These are phyloP conservation scores for Chydorus sphaericus DNA, from an alignment of 2,888 invertebrate genomes.

Conservation along the genomic window DNA sequence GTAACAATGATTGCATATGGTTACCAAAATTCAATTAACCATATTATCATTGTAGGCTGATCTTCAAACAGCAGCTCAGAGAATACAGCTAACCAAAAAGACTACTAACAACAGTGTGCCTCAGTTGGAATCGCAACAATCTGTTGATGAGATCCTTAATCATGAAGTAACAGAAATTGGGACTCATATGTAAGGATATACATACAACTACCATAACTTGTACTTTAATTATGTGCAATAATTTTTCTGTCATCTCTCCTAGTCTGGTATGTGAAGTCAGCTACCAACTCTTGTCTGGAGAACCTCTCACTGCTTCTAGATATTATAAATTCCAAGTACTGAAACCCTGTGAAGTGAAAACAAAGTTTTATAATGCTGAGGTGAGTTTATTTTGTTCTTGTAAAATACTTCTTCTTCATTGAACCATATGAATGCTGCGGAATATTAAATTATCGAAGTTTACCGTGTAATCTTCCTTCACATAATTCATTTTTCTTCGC, in stretches of 20 bases:
- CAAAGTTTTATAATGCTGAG: slow-evolving; percentile 92
- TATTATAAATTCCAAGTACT: slow-evolving; percentile 97
- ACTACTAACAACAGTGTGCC: slow-evolving; percentile 42
- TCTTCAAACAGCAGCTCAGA: slow-evolving; percentile 78
- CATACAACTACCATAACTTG: not conserved
- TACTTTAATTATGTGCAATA: not conserved
- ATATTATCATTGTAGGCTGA: slow-evolving; percentile 48
- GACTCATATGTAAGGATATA: slow-evolving; percentile 66
- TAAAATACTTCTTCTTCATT: no score
- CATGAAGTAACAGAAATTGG: slow-evolving; percentile 99
- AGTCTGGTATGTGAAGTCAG: slow-evolving; percentile 91
- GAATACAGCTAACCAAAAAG: slow-evolving; percentile 62
- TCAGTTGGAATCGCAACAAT: slow-evolving; percentile 56
- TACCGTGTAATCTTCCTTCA: no score
- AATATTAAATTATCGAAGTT: no score
- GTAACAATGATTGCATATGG: not conserved
- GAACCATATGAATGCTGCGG: no score
- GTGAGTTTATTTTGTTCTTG: slow-evolving; percentile 26
- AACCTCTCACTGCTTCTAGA: slow-evolving; percentile 75
- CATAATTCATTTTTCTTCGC: no score
- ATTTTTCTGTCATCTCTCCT: slow-evolving; percentile 23
- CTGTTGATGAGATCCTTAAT: slow-evolving; percentile 86
- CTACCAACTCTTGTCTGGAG: slow-evolving; percentile 57
- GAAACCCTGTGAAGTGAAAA: slow-evolving; percentile 95
- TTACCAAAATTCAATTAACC: not conserved